Conservation (phyloP, 2,797 vertebrate species). For the Varecia variegata region DNA sequence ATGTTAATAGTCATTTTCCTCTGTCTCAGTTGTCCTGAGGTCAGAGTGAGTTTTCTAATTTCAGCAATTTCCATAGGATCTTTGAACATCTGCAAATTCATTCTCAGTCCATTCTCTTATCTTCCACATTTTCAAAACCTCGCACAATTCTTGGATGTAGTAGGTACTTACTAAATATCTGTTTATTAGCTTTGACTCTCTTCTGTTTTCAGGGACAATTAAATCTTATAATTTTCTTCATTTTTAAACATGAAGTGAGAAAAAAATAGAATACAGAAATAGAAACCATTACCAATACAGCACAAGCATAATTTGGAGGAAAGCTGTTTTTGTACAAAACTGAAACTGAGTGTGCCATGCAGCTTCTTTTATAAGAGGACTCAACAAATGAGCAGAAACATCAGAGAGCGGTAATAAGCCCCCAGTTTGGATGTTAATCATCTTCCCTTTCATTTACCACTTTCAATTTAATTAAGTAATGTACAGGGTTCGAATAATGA, state of each 20-base stretch:
- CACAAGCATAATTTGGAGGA: constrained; percentile 47
- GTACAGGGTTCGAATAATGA: constrained; percentile 75
- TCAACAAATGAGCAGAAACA: constrained; percentile 66
- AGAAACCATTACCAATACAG: constrained; percentile 64
- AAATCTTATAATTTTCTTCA: constrained; percentile 53
- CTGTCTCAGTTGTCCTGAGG: background rate
- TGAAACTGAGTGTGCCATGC: constrained; percentile 57
- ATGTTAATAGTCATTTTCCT: background rate
- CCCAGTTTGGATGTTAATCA: constrained; percentile 69
- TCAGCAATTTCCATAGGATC: background rate
- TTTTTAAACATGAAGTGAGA: constrained; percentile 61
- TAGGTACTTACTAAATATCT: background rate
- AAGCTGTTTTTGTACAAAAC: constrained; percentile 53
- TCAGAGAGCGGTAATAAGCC: constrained; percentile 57
- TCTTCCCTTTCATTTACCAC: constrained; percentile 72
- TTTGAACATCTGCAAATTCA: background rate
- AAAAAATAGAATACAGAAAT: constrained; percentile 64
- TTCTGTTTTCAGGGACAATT: constrained; percentile 54
- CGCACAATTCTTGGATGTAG: background rate
- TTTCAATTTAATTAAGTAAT: constrained; percentile 80
- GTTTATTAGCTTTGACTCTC: constrained; percentile 1
- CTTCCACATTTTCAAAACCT: background rate
- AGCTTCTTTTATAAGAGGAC: constrained; percentile 59
- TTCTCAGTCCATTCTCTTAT: background rate
- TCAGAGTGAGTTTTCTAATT: background rate